Conservation (phyloP, 1,140 invertebrate genomes). For the Laodelphax striatellus region DNA sequence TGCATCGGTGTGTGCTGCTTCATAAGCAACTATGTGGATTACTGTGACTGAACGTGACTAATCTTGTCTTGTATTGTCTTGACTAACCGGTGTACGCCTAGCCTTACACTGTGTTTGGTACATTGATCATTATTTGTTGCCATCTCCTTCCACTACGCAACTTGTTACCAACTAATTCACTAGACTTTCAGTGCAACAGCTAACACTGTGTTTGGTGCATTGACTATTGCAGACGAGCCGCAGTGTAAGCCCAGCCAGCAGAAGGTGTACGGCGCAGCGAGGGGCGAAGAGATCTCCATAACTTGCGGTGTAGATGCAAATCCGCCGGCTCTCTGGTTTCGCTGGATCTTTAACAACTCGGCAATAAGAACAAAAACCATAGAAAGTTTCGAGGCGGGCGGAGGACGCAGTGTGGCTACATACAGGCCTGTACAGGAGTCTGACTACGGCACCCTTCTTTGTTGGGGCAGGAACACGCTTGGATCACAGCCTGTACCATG, state of each 20-base stretch:
- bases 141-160: too few relatives aligned
- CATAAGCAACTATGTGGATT: too few relatives aligned
- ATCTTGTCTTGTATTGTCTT: too few relatives aligned
- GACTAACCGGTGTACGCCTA: too few relatives aligned
- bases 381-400: conserved; percentile 26
- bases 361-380: conserved; percentile 31
- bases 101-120: too few relatives aligned
- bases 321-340: conserved; percentile 36
- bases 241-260: conserved; percentile 18
- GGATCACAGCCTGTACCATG: conserved; percentile 40
- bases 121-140: too few relatives aligned
- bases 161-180: too few relatives aligned
- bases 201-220: too few relatives aligned
- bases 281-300: conserved; percentile 39
- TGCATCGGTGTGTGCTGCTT: too few relatives aligned
- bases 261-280: conserved; percentile 41
- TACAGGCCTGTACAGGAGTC: conserved; percentile 36
- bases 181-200: too few relatives aligned
- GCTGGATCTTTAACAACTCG: conserved; percentile 46
- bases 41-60: too few relatives aligned
- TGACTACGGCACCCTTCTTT: conserved; percentile 42
- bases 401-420: conserved; percentile 31
- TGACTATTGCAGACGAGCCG: neutral
- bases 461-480: conserved; percentile 40
- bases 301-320: conserved; percentile 44